These are phyloP conservation scores for Actinia tenebrosa DNA, from an alignment of 64 coral and sea anemone species.

Conservation along the genomic window DNA sequence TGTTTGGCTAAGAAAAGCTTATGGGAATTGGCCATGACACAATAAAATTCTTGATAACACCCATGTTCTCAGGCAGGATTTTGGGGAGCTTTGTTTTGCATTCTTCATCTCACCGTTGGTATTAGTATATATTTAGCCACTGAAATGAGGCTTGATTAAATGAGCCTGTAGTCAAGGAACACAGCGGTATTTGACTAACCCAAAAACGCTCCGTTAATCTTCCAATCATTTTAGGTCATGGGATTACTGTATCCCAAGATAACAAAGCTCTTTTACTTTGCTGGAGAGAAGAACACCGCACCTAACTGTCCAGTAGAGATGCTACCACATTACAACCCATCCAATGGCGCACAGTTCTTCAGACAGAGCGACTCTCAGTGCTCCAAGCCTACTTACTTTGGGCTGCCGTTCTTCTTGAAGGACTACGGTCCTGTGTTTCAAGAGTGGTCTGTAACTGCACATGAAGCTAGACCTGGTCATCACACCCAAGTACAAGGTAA, in stretches of 20 bases:
- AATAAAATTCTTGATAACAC: too few species aligned
- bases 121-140: too few species aligned
- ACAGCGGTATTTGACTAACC: too few species aligned
- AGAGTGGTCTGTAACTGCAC: constrained; percentile 96
- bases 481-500: constrained; percentile 95
- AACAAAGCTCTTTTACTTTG: constrained; percentile 69
- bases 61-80: too few species aligned
- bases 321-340: constrained; percentile 88
- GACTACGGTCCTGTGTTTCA: constrained; percentile 90
- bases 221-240: constrained; percentile 42
- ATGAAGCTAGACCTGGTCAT: constrained; percentile 91
- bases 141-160: too few species aligned
- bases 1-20: too few species aligned
- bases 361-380: constrained; percentile 23
- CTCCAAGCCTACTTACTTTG: constrained; percentile 56
- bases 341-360: constrained; percentile 91
- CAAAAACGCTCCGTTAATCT: background rate
- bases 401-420: constrained; percentile 91
- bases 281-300: constrained; percentile 70
- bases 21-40: too few species aligned
- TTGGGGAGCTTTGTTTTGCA: too few species aligned
- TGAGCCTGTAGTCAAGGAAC: too few species aligned
- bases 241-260: constrained; percentile 90
- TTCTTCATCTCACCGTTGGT: too few species aligned
- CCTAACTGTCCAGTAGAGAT: constrained; percentile 97